A percentile compares a stretch with the other conserved stretches of the same genome.
Conservation (phyloP, 2,113 vertebrate species). For the Rhinopomastus cyanomelas region DNA sequence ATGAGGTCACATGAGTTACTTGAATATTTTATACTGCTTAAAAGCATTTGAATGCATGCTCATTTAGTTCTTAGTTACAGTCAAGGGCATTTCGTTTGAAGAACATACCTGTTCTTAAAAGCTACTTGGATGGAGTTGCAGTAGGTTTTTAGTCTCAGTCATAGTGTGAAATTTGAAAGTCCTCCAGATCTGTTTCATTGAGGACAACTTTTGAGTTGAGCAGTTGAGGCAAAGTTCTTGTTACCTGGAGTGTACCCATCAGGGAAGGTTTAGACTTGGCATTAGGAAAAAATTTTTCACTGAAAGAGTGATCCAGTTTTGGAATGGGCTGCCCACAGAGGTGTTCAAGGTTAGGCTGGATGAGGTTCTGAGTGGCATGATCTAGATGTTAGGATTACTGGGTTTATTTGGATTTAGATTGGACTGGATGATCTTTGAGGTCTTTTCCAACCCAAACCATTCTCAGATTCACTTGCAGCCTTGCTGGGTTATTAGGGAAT, state of each 20-base stretch:
- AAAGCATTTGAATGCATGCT: background rate
- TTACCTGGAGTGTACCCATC: too few relatives aligned
- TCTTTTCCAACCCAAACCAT: background rate
- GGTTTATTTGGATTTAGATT: too few relatives aligned
- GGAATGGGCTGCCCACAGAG: background rate
- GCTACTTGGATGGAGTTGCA: background rate
- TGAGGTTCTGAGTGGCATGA: accelerated
- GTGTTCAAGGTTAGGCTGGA: background rate
- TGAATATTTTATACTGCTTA: background rate
- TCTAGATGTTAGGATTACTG: too few relatives aligned
- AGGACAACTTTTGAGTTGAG: background rate
- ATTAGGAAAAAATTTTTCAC: too few relatives aligned
- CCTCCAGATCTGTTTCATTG: background rate
- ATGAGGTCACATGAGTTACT: background rate
- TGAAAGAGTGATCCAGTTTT: too few relatives aligned
- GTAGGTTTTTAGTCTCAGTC: background rate
- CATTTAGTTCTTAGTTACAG: background rate
- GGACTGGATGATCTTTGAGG: background rate
- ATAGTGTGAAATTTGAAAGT: background rate
- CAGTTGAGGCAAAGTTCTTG: background rate
- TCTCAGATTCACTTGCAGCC: background rate
- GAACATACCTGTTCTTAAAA: accelerated
- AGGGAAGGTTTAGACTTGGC: too few relatives aligned
- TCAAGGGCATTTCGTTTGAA: background rate
- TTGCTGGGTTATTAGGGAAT: background rate